Base-by-base conservation (phyloP, 2,888 invertebrate species). In the Xylota segnis region DNA sequence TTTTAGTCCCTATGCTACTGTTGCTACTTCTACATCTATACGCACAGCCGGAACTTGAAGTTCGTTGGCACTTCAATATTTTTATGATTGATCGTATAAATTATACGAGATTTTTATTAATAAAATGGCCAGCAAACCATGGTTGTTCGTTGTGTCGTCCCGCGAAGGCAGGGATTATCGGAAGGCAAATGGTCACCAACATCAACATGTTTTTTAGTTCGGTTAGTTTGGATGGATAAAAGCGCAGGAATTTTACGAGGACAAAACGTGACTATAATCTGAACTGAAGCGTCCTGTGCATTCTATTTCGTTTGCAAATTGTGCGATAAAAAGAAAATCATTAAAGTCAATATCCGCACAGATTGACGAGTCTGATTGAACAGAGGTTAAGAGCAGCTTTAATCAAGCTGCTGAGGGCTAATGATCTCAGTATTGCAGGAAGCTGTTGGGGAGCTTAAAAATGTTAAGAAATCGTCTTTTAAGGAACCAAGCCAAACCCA, bases 1-100 rank as follows among this genome's bases (percentile, higher is more conserved):
- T 81, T 71, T 58, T 23, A 23, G 27, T 75, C 23, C 52, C 78
- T 72, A 29, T 37, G 50, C 74, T 54, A 68, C 78, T 77, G 71
- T 56, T 77, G 72, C 65, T 52, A 50, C 52, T 27, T 29, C 29
- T 54, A 37, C 37, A 9, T 23, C 23, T 37, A 10, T 37, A 32
- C 5, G n/a, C n/a, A 59, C 34, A 76, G 81, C 61, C 66, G 82
- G 76, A 82, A 72, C 82, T 77, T 50, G 63, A 84, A 81, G 84
- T 84, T 86, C 86, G 82, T 86, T 82, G 76, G 40, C 86, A 82
- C 82, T 82, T 82, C 76, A 82, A 76, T 86, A 72, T 71, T 81
- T 84, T 84, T 84, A 84, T 81, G 82, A 82, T 82, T 82, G 86
- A 86, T 82, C 86, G 86, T 82, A 86, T 82, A 82, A 77, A 68